Base-by-base conservation (phyloP, 2,113 vertebrate genomes). In the Xyrauchen texanus region DNA sequence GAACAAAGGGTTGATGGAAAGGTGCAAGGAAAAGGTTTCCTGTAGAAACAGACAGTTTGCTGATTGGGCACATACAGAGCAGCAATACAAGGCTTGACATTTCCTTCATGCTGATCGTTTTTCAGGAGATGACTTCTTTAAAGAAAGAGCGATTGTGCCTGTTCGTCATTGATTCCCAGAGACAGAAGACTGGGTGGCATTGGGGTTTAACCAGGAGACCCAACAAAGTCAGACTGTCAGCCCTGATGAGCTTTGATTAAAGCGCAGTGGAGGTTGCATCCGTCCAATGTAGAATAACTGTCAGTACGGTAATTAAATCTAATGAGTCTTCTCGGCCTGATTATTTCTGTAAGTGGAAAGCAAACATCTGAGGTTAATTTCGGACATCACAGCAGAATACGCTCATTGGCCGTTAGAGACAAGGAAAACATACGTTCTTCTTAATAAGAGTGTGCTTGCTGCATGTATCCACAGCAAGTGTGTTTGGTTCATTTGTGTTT, bases 301-400 rank as follows among this genome's bases (percentile, higher is more conserved):
- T 86, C 77, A 78, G 81, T 76, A 64, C 7, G 8, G 49, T 85
- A 83, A 86, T 82, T 87, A 76, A 65, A 78, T 78, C 73, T 89
- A 84, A 88, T 84, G 80, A 85, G 44, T 12, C 62, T 65, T 69
- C 73, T 82, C 78, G 46, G 63, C 76, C 68, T 67, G 84, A 84
- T 89, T 83, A 79, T 80, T 72, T 53, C 79, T 84, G 74, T 85
- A 64, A 80, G 69, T 63, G 79, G 71, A 85, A 85, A 70, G 68
- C 80, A 84, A 88, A 86, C 76, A 87, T 83, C 68, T 68, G 55
- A 73, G 42, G 57, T 82, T 81, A 9, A 78, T 74, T 69, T 71
- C 76, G 70, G 34, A 44, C 68, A n/a, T 15, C 9, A 42, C 68
- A 64, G 45, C 61, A 63, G 77, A 77, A 77, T 64, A 46, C 6